phyloP scores from a whole-genome alignment of 2,888 invertebrate genomes.

The Epirrhoe alternata region DNA sequence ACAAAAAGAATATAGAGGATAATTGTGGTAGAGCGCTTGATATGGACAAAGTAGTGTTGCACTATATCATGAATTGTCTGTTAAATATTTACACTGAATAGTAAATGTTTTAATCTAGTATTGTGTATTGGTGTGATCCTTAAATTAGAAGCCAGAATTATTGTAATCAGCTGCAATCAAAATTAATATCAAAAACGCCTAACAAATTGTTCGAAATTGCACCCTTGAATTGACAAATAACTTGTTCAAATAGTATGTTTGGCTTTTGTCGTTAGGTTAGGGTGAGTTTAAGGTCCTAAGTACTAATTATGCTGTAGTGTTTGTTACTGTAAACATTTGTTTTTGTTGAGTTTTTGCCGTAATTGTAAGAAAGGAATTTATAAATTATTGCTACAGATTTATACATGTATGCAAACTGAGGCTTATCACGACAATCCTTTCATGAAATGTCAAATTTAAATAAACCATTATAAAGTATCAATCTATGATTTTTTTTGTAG shows the following conservation, averaged over 20 bases:
- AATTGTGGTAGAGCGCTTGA: conserved; percentile 69
- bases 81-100: conserved; percentile 71
- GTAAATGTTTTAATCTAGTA: conserved; percentile 78
- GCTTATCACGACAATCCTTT: conserved; percentile 83
- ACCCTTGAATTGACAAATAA: conserved; percentile 53
- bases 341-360: conserved; percentile 83
- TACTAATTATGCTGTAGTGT: conserved; percentile 69
- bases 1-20: conserved; percentile 70
- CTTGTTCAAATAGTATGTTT: conserved; percentile 71
- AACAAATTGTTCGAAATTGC: conserved; percentile 37
- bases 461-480: conserved; percentile 72
- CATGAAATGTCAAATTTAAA: conserved; percentile 83
- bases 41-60: conserved; percentile 77
- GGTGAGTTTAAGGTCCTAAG: conserved; percentile 68
- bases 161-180: conserved; percentile 38
- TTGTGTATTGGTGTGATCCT: conserved; percentile 76
- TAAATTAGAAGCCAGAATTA: conserved; percentile 49
- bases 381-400: conserved; percentile 78
- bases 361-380: conserved; percentile 79
- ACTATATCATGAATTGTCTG: conserved; percentile 66
- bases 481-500: conserved; percentile 48
- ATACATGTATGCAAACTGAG: conserved; percentile 80
- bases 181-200: conserved; percentile 35
- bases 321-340: conserved; percentile 77
- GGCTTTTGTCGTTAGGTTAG: conserved; percentile 84